phyloP scores from a whole-genome alignment of 1,140 invertebrate species.

The Penaeus vannamei region DNA sequence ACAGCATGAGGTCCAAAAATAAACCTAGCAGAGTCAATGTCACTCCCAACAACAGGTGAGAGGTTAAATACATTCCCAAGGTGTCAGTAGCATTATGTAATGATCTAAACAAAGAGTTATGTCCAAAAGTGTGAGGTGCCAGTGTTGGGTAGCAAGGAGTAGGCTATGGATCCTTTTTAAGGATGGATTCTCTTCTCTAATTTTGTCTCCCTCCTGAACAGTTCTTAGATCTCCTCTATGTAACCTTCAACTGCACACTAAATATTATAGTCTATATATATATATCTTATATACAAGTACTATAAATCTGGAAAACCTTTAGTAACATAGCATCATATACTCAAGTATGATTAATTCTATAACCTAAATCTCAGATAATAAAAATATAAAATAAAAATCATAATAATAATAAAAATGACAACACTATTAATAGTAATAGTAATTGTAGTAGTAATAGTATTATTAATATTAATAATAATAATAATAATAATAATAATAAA shows the following conservation, averaged over 20 bases:
- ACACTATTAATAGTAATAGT: too few species aligned
- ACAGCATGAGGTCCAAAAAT: conserved; percentile 64
- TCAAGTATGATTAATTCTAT: too few species aligned
- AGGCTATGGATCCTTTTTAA: conserved; percentile 32
- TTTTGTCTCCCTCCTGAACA: neutral
- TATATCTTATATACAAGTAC: conserved; percentile 23
- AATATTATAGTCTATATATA: conserved; percentile 19
- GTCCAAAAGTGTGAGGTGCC: conserved; percentile 63
- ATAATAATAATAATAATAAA: too few species aligned
- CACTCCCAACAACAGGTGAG: conserved; percentile 65
- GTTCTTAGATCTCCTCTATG: neutral
- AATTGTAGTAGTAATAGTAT: too few species aligned
- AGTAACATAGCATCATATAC: too few species aligned
- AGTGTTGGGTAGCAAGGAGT: conserved; percentile 36
- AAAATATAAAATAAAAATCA: too few species aligned
- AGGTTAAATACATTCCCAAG: conserved; percentile 65
- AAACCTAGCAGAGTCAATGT: conserved; percentile 65
- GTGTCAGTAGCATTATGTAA: conserved; percentile 65
- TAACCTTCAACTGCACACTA: neutral
- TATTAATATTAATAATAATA: too few species aligned
- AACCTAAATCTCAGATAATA: too few species aligned
- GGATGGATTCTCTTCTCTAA: conserved; percentile 1
- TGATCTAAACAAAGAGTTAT: conserved; percentile 65
- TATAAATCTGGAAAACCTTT: neutral
- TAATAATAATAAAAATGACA: too few species aligned